Conservation (phyloP, 2,888 invertebrate genomes). For the Keiferia lycopersicella region DNA sequence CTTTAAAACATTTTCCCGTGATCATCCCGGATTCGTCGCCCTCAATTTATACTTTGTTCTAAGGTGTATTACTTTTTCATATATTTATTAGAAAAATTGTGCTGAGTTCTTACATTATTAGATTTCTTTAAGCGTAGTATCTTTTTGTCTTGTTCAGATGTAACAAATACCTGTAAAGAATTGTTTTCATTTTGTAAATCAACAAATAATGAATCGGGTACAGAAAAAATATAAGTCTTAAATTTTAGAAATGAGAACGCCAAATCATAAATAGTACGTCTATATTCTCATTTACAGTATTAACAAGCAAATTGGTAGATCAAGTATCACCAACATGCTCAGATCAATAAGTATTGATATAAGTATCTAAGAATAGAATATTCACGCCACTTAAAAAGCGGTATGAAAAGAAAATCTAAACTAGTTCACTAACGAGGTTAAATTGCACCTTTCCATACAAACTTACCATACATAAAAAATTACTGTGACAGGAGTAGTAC, state of each 20-base stretch:
- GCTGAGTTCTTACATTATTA: no score
- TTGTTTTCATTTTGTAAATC: no score
- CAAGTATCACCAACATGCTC: neutral
- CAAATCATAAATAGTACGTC: neutral
- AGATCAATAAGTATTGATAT: conserved; percentile 6
- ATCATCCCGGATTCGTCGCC: no score
- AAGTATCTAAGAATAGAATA: neutral
- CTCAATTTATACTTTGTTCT: no score
- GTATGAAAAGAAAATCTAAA: conserved; percentile 14
- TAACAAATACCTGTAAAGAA: no score
- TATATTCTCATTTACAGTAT: conserved; percentile 4
- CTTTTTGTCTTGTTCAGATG: no score
- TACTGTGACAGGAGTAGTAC: conserved; percentile 6
- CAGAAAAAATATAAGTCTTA: neutral
- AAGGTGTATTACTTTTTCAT: no score
- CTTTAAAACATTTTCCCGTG: no score
- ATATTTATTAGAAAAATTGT: no score
- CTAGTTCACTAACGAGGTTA: conserved; percentile 16
- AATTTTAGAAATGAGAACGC: conserved; percentile 6
- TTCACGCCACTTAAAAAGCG: conserved; percentile 9
- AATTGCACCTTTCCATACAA: conserved; percentile 21
- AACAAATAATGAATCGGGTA: no score
- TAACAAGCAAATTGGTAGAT: conserved; percentile 15
- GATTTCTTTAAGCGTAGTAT: no score
- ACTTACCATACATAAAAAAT: conserved; percentile 21